A percentile compares a stretch with the other conserved stretches of the same genome.
These are phyloP conservation scores for Aplysia californica DNA, from an alignment of 1,140 invertebrate species.

Conservation along the genomic window DNA sequence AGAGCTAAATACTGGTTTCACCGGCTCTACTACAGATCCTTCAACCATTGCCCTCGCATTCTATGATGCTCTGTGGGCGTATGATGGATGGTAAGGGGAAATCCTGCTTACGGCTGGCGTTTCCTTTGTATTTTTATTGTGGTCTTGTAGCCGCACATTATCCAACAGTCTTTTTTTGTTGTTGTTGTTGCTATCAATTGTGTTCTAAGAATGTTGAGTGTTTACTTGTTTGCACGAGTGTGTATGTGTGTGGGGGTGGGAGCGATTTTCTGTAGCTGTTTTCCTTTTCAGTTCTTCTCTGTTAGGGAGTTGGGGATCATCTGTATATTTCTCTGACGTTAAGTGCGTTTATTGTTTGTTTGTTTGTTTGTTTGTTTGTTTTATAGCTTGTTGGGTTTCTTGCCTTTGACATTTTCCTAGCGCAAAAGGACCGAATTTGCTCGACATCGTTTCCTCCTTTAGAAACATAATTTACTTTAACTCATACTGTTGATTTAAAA, in stretches of 20 bases:
- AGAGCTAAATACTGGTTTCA: slow-evolving; percentile 69
- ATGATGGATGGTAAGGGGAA: slow-evolving; percentile 68
- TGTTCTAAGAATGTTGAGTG: neutral
- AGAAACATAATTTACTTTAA: too few species aligned
- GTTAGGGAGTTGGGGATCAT: neutral
- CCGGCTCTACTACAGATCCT: slow-evolving; percentile 55
- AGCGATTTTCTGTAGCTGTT: neutral
- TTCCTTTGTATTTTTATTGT: neutral
- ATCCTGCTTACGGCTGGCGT: neutral
- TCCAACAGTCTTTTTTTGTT: neutral
- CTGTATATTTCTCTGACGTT: slow-evolving; percentile 7
- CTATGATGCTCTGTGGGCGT: slow-evolving; percentile 71
- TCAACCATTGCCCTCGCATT: slow-evolving; percentile 69
- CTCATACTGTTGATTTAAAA: too few species aligned
- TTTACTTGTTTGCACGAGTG: too few species aligned
- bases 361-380: too few species aligned
- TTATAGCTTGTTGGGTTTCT: too few species aligned
- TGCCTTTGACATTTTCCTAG: too few species aligned
- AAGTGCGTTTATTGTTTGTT: too few species aligned
- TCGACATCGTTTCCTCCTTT: too few species aligned
- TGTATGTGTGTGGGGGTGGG: neutral
- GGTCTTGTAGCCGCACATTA: neutral
- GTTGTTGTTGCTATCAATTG: neutral
- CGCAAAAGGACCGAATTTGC: too few species aligned
- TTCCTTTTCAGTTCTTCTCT: neutral